A percentile compares a stretch with the other conserved stretches of the same genome.
phyloP scores from a whole-genome alignment of 2,797 vertebrate species.

The Podarcis lilfordi region DNA sequence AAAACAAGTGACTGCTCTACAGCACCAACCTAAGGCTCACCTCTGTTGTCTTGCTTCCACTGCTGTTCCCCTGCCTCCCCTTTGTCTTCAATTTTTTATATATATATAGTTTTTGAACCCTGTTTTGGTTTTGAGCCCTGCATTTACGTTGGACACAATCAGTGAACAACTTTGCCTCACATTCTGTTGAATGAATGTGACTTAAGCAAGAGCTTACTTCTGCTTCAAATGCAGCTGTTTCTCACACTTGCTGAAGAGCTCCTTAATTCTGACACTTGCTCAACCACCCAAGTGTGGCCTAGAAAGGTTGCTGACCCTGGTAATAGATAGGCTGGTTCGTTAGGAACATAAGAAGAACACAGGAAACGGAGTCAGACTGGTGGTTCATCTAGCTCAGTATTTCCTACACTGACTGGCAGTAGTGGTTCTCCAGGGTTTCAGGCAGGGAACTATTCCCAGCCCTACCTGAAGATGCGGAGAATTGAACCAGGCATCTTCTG shows the following conservation, averaged over 20 bases:
- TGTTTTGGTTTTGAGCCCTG: neutral
- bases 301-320: neutral
- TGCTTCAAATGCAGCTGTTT: neutral
- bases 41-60: neutral
- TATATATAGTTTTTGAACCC: neutral
- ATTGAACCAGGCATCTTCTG: no score
- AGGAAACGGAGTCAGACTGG: no score
- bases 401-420: no score
- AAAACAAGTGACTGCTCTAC: no score
- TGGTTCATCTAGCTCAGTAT: no score
- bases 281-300: no score
- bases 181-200: neutral
- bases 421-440: no score
- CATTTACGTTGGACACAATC: neutral
- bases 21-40: neutral
- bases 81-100: neutral
- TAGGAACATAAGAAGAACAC: no score
- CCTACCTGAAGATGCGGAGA: no score
- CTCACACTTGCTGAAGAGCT: neutral
- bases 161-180: no score
- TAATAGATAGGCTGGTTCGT: neutral
- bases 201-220: neutral
- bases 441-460: no score
- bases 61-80: neutral
- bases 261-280: no score